Base-by-base conservation (phyloP, 2,888 invertebrate genomes). In the Meteorus cinctellus region DNA sequence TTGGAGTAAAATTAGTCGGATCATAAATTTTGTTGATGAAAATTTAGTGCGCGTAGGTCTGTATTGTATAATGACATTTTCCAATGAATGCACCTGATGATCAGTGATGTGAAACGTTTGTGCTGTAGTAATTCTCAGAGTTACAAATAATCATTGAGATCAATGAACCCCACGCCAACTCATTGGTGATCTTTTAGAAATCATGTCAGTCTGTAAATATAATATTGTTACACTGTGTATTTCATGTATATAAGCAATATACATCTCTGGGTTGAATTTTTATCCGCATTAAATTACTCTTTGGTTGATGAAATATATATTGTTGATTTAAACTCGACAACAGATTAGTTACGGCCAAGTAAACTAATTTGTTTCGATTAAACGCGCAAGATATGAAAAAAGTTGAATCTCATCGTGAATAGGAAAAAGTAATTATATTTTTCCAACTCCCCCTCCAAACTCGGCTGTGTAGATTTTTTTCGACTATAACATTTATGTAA, bases 31-130 rank as follows among this genome's bases (percentile, higher is more conserved):
- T 31, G 29, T 63, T 34, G 63, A 34, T 34, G 63, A n/a, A 14
- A 31, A 63, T 31, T 29, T 14, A 34, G 14, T 63, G 63, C 16
- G n/a, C n/a, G 63, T 63, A 4, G 16, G 16, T 63, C 14, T 63
- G 8, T 84, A 78, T 80, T 80, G 80, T 81, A 81, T 84, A 83
- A 82, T 84, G 82, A 84, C 81, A 82, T 87, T 86, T 86, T 85
- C 84, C 86, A 84, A 83, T 84, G 83, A 83, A 79, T 83, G 80
- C 77, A 78, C 63, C 51, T 75, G 76, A 78, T 76, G 74, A 45
- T 66, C 72, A 66, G 70, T n/a, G 31, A 72, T 55, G 65, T 72
- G 48, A 41, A 48, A 62, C 77, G 71, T 66, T 63, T 27, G 62
- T 68, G 48, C 34, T 62, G 77, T 12, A 24, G 63, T 67, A 63